Evolutionary conservation across 2,888 invertebrate species (phyloP).

Genomic region (Himalopsyche tibetana): DNA sequence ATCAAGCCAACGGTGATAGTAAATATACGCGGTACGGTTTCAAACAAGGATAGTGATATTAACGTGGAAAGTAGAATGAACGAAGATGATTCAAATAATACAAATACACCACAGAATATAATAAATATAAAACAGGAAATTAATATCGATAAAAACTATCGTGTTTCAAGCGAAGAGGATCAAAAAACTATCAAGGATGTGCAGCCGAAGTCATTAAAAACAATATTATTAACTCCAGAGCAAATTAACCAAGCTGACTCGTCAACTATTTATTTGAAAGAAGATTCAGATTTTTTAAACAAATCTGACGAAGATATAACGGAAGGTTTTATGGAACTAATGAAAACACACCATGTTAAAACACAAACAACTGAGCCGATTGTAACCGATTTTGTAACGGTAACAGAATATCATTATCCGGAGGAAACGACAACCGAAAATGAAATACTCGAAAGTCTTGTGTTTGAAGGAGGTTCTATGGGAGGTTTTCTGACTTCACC

Average conservation of each 20-base stretch:
- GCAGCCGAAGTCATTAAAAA: slow-evolving; percentile 3
- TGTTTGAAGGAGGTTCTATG: background rate
- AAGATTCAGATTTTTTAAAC: background rate
- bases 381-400: background rate
- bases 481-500: background rate
- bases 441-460: background rate
- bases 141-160: slow-evolving; percentile 69
- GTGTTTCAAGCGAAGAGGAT: slow-evolving; percentile 7
- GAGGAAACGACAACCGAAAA: background rate
- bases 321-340: slow-evolving; percentile 1
- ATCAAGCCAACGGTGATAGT: slow-evolving; percentile 75
- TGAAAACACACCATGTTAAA: background rate
- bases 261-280: background rate
- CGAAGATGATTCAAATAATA: slow-evolving; percentile 65
- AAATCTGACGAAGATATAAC: background rate
- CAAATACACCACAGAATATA: slow-evolving; percentile 69
- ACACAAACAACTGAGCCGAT: background rate
- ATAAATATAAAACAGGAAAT: slow-evolving; percentile 76
- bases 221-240: too few species aligned
- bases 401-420: background rate
- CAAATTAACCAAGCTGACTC: too few species aligned
- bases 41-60: slow-evolving; percentile 72
- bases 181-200: background rate
- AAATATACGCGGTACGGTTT: slow-evolving; percentile 73
- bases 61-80: slow-evolving; percentile 70